Base-by-base conservation (phyloP, 2,113 vertebrate species). In the Synodontis membranacea region DNA sequence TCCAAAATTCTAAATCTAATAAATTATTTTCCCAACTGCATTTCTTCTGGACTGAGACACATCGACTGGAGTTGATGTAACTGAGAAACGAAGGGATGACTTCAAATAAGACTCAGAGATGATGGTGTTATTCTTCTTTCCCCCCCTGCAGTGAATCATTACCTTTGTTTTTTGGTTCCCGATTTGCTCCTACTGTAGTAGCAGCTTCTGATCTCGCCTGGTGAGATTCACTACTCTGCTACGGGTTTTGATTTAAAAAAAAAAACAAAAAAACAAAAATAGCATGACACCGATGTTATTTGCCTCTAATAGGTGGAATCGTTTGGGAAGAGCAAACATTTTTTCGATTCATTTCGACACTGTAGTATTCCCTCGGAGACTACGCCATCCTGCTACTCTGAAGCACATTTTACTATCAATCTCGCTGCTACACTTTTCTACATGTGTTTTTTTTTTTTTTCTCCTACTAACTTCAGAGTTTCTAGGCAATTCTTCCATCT, bases 281-380 rank as follows among this genome's bases (percentile, higher is more conserved):
- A 79, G 75, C 75, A 79, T 54, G 50, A 54, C 76, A 37, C 31
- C 50, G 21, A 56, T 11, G 50, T 37, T 79, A 56, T 79, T 79
- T 79, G 31, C 31, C 4, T 79, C 31, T 7, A 78, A 52, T 34
- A 78, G 75, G 9, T 1, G 3, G 19, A 34, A 79, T 54, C 31
- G 50, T 54, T 37, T 23, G 50, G 76, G 76, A 79, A 54, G 48
- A 37, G n/a, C 48, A 23, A 37, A 54, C 31, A 23, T 23, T 54
- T 79, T 46, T 76, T 62, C 62, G 3, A 8, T 68, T 46, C 17
- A 37, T 79, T 37, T 10, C 3, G 23, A 46, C 25, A 2, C 72
- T 28, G 17, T 19, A 1, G 37, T 34, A 52, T 19, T 0, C 28
- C 76, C 17, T 37, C 50, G 9, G 76, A 12, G 48, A 54, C 75